Conservation (phyloP, 2,888 invertebrate genomes). For the Trissoscelio sp. region DNA sequence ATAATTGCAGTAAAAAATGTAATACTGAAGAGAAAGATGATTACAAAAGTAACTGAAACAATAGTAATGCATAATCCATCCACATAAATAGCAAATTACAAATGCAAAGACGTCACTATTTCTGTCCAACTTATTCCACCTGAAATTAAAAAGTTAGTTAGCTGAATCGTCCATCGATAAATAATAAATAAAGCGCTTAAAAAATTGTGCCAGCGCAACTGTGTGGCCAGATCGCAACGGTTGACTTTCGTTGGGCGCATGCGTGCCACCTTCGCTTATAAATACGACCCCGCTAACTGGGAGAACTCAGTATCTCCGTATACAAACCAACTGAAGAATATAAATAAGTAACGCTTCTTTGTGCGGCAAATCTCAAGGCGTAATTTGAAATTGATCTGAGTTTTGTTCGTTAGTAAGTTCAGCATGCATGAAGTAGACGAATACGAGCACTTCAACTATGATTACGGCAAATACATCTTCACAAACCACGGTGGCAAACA, state of each 20-base stretch:
- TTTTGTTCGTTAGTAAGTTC: slow-evolving; percentile 70
- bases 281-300: slow-evolving; percentile 67
- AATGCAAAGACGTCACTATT: too few species aligned
- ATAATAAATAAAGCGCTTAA: neutral
- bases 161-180: too few species aligned
- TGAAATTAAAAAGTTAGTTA: too few species aligned
- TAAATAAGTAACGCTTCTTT: neutral
- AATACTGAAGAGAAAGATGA: too few species aligned
- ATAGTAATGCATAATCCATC: too few species aligned
- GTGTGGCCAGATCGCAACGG: too few species aligned
- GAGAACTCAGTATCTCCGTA: slow-evolving; percentile 32
- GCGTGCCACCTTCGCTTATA: slow-evolving; percentile 72
- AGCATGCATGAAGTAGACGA: slow-evolving; percentile 95
- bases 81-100: too few species aligned
- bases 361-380: neutral
- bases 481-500: slow-evolving; percentile 96
- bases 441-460: slow-evolving; percentile 97
- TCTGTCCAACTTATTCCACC: too few species aligned
- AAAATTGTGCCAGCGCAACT: too few species aligned
- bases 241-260: too few species aligned
- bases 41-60: too few species aligned
- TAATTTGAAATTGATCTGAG: neutral
- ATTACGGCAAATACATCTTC: slow-evolving; percentile 95
- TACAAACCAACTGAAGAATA: slow-evolving; percentile 29
- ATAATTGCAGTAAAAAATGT: too few species aligned